Base-by-base conservation (phyloP, 2,888 invertebrate genomes). In the Loripinus fragilis region DNA sequence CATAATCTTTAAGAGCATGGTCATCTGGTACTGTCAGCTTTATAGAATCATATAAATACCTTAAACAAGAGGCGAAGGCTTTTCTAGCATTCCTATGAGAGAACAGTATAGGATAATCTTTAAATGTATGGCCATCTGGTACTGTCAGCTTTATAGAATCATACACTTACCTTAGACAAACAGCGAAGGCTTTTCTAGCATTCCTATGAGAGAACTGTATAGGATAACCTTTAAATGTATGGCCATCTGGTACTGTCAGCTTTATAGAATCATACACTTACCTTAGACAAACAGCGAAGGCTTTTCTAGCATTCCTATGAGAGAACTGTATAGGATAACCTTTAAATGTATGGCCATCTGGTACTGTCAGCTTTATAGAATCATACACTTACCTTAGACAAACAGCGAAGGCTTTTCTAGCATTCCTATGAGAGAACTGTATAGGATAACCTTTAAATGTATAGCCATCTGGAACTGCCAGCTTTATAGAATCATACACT, bases 271-370 rank as follows among this genome's bases (percentile, higher is more conserved):
- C n/a, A n/a, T n/a, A n/a, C n/a, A n/a, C 85, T 82, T 88, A 93
- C 93, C 90, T 93, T 10, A 94, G 86, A 81, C 92, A 92, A 15
- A 91, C 89, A 41, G 90, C 85, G n/a, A 79, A 94, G 93, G 12
- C 90, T 88, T 76, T 89, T 52, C 92, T 83, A 15, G 93, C 91
- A 86, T 93, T 93, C 65, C 91, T 87, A 80, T 94, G 93, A n/a
- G 92, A 90, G 83, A 94, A 93, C 86, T 94, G 93, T 42, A 93
- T 91, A 5, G 94, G 94, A 77, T 91, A 93, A 23, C 92, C 94
- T 80, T 94, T 94, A 81, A 94, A 94, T 17, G 93, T 94, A 82
- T 94, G 93, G n/a, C 93, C 93, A 75, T 93, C 93, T 17, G 93
- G 93, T 1, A 94, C 93, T 20, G 91, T 86, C 35, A 90, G 88